Conservation (phyloP, 2,797 vertebrate genomes). For the Arnoldichthys spilopterus region DNA sequence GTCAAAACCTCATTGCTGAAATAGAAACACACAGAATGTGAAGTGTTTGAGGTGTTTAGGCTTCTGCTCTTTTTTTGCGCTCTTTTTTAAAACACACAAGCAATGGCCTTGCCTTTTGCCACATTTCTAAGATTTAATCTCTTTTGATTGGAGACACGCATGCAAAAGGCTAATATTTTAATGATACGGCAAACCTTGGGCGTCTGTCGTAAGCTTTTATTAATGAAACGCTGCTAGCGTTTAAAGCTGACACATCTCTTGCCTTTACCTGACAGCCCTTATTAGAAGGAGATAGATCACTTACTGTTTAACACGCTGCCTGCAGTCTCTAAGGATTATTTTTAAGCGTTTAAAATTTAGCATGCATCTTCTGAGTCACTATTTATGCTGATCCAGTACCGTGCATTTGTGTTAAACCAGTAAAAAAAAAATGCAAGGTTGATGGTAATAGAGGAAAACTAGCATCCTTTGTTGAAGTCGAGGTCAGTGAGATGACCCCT, state of each 20-base stretch:
- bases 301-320: constrained; percentile 10
- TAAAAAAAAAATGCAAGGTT: background rate
- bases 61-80: background rate
- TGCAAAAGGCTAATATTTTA: constrained; percentile 49
- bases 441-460: constrained; percentile 5
- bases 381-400: background rate
- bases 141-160: constrained; percentile 31
- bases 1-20: background rate
- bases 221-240: constrained; percentile 20
- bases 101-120: constrained; percentile 36
- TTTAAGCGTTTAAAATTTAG: background rate
- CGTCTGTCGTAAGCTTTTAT: constrained; percentile 25
- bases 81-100: background rate
- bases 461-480: background rate
- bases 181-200: constrained; percentile 46
- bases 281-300: background rate
- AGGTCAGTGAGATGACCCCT: background rate
- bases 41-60: constrained; percentile 10
- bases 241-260: constrained; percentile 13
- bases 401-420: background rate
- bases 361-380: background rate
- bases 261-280: constrained; percentile 3
- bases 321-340: background rate
- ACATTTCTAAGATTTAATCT: constrained; percentile 25
- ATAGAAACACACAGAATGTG: constrained; percentile 13